Percentiles rank a stretch among this genome's conserved stretches.
phyloP scores from a whole-genome alignment of 2,797 vertebrate species.

The Chiroxiphia lanceolata region DNA sequence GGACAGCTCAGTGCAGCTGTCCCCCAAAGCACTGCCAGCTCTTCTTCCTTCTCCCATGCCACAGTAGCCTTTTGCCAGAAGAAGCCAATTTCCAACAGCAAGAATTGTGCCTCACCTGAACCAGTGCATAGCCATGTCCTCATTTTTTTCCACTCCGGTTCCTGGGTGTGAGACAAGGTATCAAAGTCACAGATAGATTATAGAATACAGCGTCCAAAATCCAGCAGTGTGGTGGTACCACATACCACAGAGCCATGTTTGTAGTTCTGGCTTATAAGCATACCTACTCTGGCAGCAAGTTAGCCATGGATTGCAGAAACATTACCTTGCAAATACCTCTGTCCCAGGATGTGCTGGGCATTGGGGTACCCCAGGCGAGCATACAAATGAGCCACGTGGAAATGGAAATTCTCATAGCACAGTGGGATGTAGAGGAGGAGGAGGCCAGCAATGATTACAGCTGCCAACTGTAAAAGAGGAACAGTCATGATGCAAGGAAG shows the following conservation, averaged over 20 bases:
- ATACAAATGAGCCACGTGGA: slow-evolving; percentile 61
- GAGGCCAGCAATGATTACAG: neutral
- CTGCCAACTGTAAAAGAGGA: slow-evolving; percentile 50
- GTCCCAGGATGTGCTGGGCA: slow-evolving; percentile 69
- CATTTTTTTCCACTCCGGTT: slow-evolving; percentile 65
- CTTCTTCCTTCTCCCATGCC: neutral
- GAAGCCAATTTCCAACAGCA: neutral
- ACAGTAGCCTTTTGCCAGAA: neutral
- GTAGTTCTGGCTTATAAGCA: neutral
- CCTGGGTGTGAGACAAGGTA: slow-evolving; percentile 44
- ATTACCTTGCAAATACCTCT: slow-evolving; percentile 76
- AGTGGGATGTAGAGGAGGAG: slow-evolving; percentile 66
- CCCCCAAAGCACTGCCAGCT: neutral
- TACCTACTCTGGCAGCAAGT: neutral
- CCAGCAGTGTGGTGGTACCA: neutral
- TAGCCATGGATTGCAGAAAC: neutral
- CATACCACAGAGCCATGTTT: fast-evolving
- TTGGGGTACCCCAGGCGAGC: slow-evolving; percentile 57
- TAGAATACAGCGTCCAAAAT: neutral
- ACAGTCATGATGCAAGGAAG: neutral
- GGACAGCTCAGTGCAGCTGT: neutral
- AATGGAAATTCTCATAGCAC: slow-evolving; percentile 68
- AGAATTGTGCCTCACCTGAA: slow-evolving; percentile 67
- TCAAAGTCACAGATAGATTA: neutral
- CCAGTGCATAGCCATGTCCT: slow-evolving; percentile 68